These are phyloP conservation scores for Andrena praecox DNA, from an alignment of 2,888 invertebrate species.

Conservation along the genomic window DNA sequence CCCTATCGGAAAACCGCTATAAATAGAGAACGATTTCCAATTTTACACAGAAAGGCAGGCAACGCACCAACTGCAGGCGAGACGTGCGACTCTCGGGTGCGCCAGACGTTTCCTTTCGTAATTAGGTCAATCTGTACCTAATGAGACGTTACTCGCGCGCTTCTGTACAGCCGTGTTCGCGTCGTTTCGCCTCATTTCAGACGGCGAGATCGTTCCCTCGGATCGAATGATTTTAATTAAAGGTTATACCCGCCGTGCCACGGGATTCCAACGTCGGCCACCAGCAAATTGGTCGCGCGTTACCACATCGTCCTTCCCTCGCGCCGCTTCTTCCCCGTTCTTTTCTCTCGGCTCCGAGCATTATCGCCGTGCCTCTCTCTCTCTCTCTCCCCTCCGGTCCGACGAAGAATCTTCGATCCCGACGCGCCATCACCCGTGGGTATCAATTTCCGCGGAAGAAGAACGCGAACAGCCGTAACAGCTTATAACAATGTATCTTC, in stretches of 20 bases:
- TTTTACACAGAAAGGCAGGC: constrained; percentile 67
- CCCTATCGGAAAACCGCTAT: constrained; percentile 61
- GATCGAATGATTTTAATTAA: constrained; percentile 69
- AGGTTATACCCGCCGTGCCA: constrained; percentile 32
- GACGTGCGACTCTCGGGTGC: constrained; percentile 59
- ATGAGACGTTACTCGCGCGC: constrained; percentile 78
- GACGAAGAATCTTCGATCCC: no score
- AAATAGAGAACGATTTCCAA: constrained; percentile 68
- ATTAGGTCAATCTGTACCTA: constrained; percentile 80
- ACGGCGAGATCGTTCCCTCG: constrained; percentile 46
- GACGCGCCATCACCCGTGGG: no score
- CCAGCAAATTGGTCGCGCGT: constrained; percentile 1
- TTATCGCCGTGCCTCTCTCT: background rate
- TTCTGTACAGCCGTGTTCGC: constrained; percentile 65
- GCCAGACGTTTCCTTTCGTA: constrained; percentile 79
- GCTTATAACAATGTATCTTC: no score
- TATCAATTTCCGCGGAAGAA: no score
- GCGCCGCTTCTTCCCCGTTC: background rate
- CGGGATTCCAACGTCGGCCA: constrained; percentile 10
- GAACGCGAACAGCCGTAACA: no score
- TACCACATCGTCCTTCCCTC: background rate
- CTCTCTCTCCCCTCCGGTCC: no score
- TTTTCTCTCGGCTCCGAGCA: background rate
- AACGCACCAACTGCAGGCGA: constrained; percentile 64
- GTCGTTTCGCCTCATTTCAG: constrained; percentile 70